Percentiles rank a stretch among this genome's conserved stretches.
phyloP scores from a whole-genome alignment of 2,113 vertebrate species.

The Pomatostomus ruficeps region DNA sequence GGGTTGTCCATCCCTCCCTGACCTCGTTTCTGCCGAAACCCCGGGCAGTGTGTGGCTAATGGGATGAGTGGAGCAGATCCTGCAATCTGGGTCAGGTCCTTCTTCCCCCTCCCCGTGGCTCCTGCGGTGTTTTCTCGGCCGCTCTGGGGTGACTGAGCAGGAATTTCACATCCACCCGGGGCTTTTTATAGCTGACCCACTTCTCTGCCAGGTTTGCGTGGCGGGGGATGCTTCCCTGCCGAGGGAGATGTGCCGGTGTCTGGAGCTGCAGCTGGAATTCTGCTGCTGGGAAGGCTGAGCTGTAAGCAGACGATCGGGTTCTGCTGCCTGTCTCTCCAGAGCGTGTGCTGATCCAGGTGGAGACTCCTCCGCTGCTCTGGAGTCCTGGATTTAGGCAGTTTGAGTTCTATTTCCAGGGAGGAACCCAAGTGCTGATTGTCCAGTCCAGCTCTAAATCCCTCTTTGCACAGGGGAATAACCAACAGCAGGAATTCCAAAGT shows the following conservation, averaged over 20 bases:
- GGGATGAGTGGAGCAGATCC: background rate
- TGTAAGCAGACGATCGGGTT: background rate
- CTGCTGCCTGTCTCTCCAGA: background rate
- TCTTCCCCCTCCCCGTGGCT: background rate
- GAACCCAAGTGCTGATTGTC: accelerated
- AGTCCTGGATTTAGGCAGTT: background rate
- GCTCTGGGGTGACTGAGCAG: background rate
- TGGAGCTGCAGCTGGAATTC: background rate
- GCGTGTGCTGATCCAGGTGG: accelerated
- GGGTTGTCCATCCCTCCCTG: background rate
- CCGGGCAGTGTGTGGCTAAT: background rate
- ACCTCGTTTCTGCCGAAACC: background rate
- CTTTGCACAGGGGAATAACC: background rate
- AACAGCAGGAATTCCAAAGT: background rate
- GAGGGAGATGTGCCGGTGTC: background rate
- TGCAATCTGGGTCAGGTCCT: conserved; percentile 1
- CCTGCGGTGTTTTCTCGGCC: background rate
- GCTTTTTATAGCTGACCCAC: background rate
- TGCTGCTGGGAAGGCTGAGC: background rate
- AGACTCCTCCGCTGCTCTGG: background rate
- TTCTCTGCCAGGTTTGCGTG: background rate
- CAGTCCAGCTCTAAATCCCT: background rate
- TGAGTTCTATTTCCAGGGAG: background rate
- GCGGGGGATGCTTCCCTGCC: background rate
- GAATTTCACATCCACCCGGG: background rate